These are phyloP conservation scores for Drosophila nannoptera DNA, from an alignment of 1,140 invertebrate genomes.

Conservation along the genomic window DNA sequence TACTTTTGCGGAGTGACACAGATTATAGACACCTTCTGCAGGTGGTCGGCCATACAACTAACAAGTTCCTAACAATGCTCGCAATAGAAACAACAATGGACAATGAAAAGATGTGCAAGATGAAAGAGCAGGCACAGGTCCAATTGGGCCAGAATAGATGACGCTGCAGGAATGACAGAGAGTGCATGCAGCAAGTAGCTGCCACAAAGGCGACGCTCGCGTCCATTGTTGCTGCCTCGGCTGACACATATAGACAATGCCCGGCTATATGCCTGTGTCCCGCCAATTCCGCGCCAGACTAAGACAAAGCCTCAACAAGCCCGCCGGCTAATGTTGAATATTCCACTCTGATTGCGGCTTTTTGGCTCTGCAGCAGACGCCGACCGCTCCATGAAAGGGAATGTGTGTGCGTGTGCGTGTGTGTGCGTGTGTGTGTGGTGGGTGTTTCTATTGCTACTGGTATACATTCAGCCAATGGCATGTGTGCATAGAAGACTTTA, in stretches of 20 bases:
- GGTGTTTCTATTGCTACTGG: conserved; percentile 22
- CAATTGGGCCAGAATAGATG: conserved; percentile 38
- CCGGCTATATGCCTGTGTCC: conserved; percentile 8
- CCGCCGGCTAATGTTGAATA: conserved; percentile 65
- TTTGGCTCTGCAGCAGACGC: neutral
- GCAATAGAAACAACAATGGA: conserved; percentile 29
- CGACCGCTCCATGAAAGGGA: conserved; percentile 27
- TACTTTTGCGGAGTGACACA: neutral
- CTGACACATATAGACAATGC: conserved; percentile 47
- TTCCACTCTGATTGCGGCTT: conserved; percentile 29
- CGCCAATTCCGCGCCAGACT: conserved; percentile 33
- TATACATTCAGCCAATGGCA: conserved; percentile 58
- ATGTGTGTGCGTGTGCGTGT: neutral
- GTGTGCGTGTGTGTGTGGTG: no score
- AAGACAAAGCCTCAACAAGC: conserved; percentile 49
- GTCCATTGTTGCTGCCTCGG: conserved; percentile 35
- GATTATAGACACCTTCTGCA: conserved; percentile 35
- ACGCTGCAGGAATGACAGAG: conserved; percentile 31
- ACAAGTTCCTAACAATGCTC: conserved; percentile 27
- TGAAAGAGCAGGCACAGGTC: conserved; percentile 26
- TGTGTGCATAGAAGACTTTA: conserved; percentile 34
- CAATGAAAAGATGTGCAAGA: conserved; percentile 17
- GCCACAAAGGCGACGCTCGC: conserved; percentile 9
- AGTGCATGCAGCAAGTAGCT: conserved; percentile 2
- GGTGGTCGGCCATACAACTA: neutral